These are phyloP conservation scores for Mycetomoellerius zeteki DNA, from an alignment of 1,140 invertebrate species.

Conservation along the genomic window DNA sequence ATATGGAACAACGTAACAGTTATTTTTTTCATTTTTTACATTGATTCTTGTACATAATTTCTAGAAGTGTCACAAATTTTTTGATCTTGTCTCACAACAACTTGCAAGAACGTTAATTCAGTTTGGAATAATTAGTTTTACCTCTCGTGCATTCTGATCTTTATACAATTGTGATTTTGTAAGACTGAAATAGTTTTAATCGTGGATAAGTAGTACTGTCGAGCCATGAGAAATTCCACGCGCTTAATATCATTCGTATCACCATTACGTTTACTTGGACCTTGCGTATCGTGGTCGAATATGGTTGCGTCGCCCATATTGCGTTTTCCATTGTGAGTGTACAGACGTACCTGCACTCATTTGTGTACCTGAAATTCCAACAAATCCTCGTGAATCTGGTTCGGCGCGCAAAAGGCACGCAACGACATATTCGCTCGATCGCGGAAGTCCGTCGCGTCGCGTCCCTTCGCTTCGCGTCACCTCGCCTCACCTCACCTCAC, in stretches of 20 bases:
- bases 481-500: not conserved
- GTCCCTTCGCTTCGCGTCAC: slow-evolving; percentile 7
- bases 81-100: not conserved
- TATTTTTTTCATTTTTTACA: not conserved
- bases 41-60: not conserved
- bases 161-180: slow-evolving; percentile 6
- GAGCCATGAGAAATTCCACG: slow-evolving; percentile 1
- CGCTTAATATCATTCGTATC: slow-evolving; percentile 41
- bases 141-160: too few relatives aligned
- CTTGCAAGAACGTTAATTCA: not conserved
- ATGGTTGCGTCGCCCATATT: slow-evolving; percentile 22
- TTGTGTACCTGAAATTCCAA: slow-evolving; percentile 73
- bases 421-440: slow-evolving; percentile 75
- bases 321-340: slow-evolving; percentile 57
- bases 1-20: not conserved
- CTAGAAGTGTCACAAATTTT: not conserved
- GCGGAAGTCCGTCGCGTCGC: slow-evolving; percentile 71
- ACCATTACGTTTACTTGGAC: slow-evolving; percentile 40
- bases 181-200: not conserved
- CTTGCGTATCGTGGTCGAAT: slow-evolving; percentile 35
- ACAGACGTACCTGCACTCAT: slow-evolving; percentile 58
- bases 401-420: slow-evolving; percentile 75
- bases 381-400: slow-evolving; percentile 76
- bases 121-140: not conserved
- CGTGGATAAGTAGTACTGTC: not conserved